Evolutionary conservation across 2,888 invertebrate genomes (phyloP).

Genomic region (Archaeoteleia sp.): DNA sequence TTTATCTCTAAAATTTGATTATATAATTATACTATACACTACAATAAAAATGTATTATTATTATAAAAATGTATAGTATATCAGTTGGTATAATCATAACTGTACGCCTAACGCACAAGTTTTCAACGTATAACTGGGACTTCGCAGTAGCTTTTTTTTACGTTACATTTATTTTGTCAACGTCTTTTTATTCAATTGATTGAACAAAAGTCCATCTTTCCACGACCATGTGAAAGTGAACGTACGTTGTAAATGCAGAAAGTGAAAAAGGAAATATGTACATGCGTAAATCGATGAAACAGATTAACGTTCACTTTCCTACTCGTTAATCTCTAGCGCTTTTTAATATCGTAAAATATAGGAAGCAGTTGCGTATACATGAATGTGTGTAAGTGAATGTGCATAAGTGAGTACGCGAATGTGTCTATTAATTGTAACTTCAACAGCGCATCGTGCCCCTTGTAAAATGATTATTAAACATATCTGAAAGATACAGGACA

Average conservation of each 20-base stretch:
- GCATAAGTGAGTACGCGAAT: constrained; percentile 27
- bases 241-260: constrained; percentile 2
- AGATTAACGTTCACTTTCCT: constrained; percentile 26
- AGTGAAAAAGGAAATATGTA: constrained; percentile 1
- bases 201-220: constrained; percentile 44
- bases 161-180: constrained; percentile 48
- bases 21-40: too few species aligned
- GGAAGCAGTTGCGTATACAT: constrained; percentile 32
- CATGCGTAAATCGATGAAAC: constrained; percentile 26
- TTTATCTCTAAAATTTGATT: too few species aligned
- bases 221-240: constrained; percentile 27
- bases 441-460: constrained; percentile 53
- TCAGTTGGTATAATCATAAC: too few species aligned
- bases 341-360: constrained; percentile 31
- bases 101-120: constrained; percentile 36
- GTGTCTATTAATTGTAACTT: constrained; percentile 50
- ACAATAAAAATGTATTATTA: too few species aligned
- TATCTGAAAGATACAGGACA: constrained; percentile 53
- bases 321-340: constrained; percentile 29
- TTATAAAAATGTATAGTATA: too few species aligned
- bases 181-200: constrained; percentile 43
- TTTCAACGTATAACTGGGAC: constrained; percentile 7
- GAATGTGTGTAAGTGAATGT: background rate
- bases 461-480: constrained; percentile 56
- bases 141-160: constrained; percentile 17